Conservation (phyloP, 2,113 vertebrate species). For the Rousettus leschenaultii region DNA sequence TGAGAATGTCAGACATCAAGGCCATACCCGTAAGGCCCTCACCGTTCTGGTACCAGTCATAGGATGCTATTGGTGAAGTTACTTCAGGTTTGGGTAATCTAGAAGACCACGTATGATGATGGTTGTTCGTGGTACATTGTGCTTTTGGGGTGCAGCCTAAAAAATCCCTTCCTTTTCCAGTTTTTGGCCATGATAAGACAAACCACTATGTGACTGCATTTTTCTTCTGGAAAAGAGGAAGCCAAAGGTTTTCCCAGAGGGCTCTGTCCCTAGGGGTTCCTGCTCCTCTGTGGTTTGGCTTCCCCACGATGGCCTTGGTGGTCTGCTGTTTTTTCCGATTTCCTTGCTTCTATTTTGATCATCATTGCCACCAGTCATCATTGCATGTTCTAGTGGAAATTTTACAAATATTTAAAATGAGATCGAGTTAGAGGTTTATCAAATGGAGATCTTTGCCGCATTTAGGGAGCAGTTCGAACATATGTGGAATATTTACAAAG, state of each 20-base stretch:
- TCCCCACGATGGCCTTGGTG: constrained; percentile 41
- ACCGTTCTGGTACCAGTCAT: background rate
- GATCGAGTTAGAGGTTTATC: constrained; percentile 51
- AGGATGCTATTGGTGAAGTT: background rate
- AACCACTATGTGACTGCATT: background rate
- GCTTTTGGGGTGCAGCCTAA: background rate
- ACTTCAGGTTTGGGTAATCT: background rate
- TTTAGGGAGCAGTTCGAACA: background rate
- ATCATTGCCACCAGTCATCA: background rate
- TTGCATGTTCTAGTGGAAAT: constrained; percentile 47
- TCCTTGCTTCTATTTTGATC: constrained; percentile 64
- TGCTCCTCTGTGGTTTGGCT: constrained; percentile 41
- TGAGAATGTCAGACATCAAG: constrained; percentile 14
- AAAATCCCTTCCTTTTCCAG: background rate
- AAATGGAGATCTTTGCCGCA: background rate
- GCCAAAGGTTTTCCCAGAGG: background rate
- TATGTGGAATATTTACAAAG: background rate
- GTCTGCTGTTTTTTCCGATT: constrained; percentile 38
- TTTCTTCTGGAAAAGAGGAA: constrained; percentile 26
- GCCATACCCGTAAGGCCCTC: background rate
- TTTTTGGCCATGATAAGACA: background rate
- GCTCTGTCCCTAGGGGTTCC: background rate
- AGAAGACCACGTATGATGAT: background rate
- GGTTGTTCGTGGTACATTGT: background rate
- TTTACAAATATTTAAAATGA: constrained; percentile 64